Evolutionary conservation across 2,888 invertebrate species (phyloP).

Genomic region (Cremastinae sp.): DNA sequence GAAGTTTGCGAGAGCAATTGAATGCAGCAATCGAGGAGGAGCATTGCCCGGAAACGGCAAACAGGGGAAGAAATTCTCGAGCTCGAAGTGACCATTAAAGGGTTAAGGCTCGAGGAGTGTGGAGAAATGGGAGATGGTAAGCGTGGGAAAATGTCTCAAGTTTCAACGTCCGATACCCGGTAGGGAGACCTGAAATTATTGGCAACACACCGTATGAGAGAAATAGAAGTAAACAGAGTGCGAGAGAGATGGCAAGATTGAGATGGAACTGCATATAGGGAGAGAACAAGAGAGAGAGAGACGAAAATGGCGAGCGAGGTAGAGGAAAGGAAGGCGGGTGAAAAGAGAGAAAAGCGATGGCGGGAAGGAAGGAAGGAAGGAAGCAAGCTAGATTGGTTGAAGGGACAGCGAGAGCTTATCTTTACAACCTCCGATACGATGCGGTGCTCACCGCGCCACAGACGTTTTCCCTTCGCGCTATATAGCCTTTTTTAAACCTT

Average conservation of each 20-base stretch:
- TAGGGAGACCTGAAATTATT: slow-evolving; percentile 35
- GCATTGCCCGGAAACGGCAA: too few relatives aligned
- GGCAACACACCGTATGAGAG: slow-evolving; percentile 6
- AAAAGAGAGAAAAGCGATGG: slow-evolving; percentile 2
- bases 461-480: slow-evolving; percentile 66
- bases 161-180: slow-evolving; percentile 17
- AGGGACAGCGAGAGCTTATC: slow-evolving; percentile 70
- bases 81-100: slow-evolving; percentile 5
- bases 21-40: too few relatives aligned
- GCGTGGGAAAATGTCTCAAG: slow-evolving; percentile 40
- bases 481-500: slow-evolving; percentile 5
- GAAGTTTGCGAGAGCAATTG: too few relatives aligned
- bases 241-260: not conserved
- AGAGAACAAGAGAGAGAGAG: slow-evolving; percentile 16
- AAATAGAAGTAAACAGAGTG: not conserved
- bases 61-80: slow-evolving; percentile 1
- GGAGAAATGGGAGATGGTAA: not conserved
- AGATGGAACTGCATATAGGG: not conserved
- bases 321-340: slow-evolving; percentile 4
- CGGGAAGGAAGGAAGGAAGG: slow-evolving; percentile 36
- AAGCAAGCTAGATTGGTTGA: slow-evolving; percentile 31
- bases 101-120: slow-evolving; percentile 3
- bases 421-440: slow-evolving; percentile 67
- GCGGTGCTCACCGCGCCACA: slow-evolving; percentile 60
- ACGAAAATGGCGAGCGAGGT: not conserved